A percentile compares a stretch with the other conserved stretches of the same genome.
Evolutionary conservation across 2,113 vertebrate genomes (phyloP).

Genomic region (Phyllostomus discolor): DNA sequence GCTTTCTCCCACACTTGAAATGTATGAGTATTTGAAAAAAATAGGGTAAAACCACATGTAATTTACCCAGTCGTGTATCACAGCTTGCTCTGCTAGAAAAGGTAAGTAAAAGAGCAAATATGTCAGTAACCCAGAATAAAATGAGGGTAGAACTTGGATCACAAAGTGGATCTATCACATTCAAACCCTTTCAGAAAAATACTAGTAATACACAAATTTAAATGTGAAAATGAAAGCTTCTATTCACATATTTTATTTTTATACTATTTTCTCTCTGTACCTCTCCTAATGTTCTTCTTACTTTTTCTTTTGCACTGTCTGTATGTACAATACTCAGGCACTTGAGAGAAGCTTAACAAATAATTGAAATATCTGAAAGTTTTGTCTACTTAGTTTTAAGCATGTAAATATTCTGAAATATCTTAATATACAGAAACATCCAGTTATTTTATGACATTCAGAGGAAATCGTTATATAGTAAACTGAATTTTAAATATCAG

Average conservation of each 20-base stretch:
- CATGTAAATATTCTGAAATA: neutral
- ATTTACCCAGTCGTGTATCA: slow-evolving; percentile 73
- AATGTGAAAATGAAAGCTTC: slow-evolving; percentile 21
- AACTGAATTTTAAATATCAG: neutral
- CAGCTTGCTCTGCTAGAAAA: slow-evolving; percentile 64
- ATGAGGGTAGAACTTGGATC: neutral
- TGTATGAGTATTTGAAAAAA: slow-evolving; percentile 68
- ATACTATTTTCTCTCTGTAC: neutral
- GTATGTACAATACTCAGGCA: neutral
- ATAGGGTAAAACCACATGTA: slow-evolving; percentile 72
- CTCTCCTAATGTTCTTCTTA: neutral
- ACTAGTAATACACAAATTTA: neutral
- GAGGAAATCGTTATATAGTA: neutral
- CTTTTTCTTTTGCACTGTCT: neutral
- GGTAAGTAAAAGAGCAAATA: slow-evolving; percentile 46
- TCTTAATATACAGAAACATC: neutral
- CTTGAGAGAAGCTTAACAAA: slow-evolving; percentile 17
- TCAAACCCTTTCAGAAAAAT: slow-evolving; percentile 19
- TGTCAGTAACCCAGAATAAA: slow-evolving; percentile 3
- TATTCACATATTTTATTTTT: neutral
- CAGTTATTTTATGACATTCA: neutral
- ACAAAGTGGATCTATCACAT: slow-evolving; percentile 3
- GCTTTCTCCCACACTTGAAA: slow-evolving; percentile 43
- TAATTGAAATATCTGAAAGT: neutral
- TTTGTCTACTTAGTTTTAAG: neutral